Evolutionary conservation across 2,113 vertebrate genomes (phyloP).

Genomic region (Bos taurus): DNA sequence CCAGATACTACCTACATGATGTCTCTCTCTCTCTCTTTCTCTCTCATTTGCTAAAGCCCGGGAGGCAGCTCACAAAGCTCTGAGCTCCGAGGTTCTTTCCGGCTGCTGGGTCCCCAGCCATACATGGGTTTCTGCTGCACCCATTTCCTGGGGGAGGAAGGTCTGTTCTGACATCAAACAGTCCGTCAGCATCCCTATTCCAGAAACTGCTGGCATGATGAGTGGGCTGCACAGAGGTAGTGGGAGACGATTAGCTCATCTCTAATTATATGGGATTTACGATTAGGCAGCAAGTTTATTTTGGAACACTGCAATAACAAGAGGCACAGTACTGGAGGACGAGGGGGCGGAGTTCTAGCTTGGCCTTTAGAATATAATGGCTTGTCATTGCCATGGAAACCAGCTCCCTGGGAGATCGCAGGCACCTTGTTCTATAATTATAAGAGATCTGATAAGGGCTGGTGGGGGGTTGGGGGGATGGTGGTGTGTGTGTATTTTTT

Average conservation of each 20-base stretch:
- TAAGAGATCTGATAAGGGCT: constrained; percentile 52
- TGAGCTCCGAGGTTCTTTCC: background rate
- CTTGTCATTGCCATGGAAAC: constrained; percentile 70
- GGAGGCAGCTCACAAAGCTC: background rate
- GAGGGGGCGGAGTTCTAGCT: constrained; percentile 36
- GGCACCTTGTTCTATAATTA: constrained; percentile 67
- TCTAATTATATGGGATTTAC: constrained; percentile 47
- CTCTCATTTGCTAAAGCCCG: background rate
- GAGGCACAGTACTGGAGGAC: background rate
- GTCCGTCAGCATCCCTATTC: background rate
- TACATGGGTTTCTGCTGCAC: background rate
- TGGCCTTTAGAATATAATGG: constrained; percentile 72
- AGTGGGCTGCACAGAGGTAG: background rate
- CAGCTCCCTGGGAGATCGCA: constrained; percentile 53
- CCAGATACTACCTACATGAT: rapidly evolving
- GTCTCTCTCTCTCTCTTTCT: background rate
- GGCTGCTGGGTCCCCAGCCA: background rate
- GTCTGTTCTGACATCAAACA: constrained; percentile 59
- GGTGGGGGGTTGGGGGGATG: background rate
- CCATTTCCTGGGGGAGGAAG: background rate
- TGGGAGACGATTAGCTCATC: background rate
- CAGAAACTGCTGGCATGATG: constrained; percentile 36
- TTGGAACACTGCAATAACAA: constrained; percentile 48
- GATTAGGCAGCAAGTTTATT: constrained; percentile 68
- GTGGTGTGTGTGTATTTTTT: background rate